Percentiles rank a stretch among this genome's conserved stretches.
Evolutionary conservation across 2,113 vertebrate species (phyloP).

Genomic region (Zingel zingel): DNA sequence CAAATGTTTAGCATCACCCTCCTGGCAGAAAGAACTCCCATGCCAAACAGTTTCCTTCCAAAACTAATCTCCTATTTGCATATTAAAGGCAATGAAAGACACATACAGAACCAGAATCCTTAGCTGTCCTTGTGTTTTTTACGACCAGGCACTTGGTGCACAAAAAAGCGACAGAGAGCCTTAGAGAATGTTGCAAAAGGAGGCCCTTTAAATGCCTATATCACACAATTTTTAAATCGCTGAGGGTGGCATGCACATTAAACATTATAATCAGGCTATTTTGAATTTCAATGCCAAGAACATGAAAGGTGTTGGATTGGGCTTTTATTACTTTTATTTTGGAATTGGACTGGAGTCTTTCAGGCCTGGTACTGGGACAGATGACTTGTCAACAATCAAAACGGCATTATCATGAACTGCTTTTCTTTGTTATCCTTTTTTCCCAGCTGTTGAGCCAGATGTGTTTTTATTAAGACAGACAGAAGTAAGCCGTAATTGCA

Average conservation of each 20-base stretch:
- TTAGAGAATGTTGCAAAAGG: constrained; percentile 53
- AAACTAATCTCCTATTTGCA: constrained; percentile 84
- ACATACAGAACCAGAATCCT: constrained; percentile 74
- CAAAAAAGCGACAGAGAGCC: constrained; percentile 64
- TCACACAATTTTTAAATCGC: constrained; percentile 55
- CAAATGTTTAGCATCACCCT: constrained; percentile 60
- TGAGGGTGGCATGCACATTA: constrained; percentile 74
- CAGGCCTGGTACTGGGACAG: constrained; percentile 18
- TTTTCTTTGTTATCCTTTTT: background rate
- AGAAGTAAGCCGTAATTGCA: background rate
- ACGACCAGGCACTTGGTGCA: constrained; percentile 68
- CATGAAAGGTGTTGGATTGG: constrained; percentile 52
- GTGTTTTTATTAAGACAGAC: constrained; percentile 1
- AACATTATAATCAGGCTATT: constrained; percentile 70
- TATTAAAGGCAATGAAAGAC: constrained; percentile 79
- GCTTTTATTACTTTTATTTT: constrained; percentile 52
- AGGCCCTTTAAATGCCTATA: constrained; percentile 59
- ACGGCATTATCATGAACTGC: constrained; percentile 5
- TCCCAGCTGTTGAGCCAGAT: constrained; percentile 3
- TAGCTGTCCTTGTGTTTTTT: constrained; percentile 74
- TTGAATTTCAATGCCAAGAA: constrained; percentile 70
- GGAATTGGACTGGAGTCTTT: background rate
- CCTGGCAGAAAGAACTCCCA: constrained; percentile 59
- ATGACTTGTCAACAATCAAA: constrained; percentile 50
- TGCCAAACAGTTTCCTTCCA: constrained; percentile 71